Conservation (phyloP, 2,113 vertebrate genomes). For the Neotoma lepida region DNA sequence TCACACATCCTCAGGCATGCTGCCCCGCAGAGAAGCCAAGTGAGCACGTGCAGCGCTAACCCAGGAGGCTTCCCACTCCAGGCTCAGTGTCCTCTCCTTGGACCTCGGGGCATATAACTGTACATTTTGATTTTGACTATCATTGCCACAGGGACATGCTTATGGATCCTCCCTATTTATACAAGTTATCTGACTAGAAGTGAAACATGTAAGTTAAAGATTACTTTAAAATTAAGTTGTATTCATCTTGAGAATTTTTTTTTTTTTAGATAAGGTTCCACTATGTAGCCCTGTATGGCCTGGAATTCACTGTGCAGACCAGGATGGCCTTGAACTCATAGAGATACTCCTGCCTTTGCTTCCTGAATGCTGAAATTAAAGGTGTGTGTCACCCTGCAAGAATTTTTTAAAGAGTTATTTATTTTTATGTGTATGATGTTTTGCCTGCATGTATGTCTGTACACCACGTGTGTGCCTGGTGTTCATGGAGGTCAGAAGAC, state of each 20-base stretch:
- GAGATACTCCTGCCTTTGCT: neutral
- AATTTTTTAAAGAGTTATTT: neutral
- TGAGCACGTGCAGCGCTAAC: accelerated
- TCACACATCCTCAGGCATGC: neutral
- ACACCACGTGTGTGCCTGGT: neutral
- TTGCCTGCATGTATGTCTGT: neutral
- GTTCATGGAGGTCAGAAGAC: neutral
- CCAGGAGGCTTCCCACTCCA: neutral
- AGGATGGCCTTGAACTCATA: neutral
- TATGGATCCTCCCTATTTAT: neutral
- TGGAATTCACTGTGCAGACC: neutral
- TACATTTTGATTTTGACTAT: neutral
- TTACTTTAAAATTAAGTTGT: neutral
- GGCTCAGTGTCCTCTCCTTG: neutral
- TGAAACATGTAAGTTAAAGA: neutral
- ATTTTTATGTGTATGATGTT: neutral
- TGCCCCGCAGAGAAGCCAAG: neutral
- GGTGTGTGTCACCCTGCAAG: neutral
- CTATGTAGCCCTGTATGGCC: neutral
- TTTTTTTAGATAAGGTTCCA: neutral
- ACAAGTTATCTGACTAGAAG: neutral
- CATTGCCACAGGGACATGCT: neutral
- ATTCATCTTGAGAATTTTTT: neutral
- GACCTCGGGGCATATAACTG: neutral
- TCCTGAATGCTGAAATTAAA: neutral